Evolutionary conservation across 2,888 invertebrate genomes (phyloP), one percentile per base, ranked within the genome.

Genomic region (Hypsopygia costalis): DNA sequence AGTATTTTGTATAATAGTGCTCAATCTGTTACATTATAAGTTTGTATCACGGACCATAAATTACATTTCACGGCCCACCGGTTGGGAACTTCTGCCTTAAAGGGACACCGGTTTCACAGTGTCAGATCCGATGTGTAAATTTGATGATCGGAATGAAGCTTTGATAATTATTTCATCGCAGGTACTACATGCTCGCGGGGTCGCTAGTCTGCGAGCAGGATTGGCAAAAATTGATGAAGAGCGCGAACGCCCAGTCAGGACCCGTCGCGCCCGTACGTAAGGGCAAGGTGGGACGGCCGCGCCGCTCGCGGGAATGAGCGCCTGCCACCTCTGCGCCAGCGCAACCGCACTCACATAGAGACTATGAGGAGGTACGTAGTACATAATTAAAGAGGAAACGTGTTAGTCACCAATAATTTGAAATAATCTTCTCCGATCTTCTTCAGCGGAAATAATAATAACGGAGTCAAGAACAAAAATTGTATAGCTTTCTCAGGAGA

Each of bases 161-260:
- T n/a, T n/a, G n/a, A n/a, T n/a, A n/a, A n/a, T 2, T 16, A 16
- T 16, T 16, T 4, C 16, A 16, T 21, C 11, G 4, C 74, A 93
- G 93, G 90, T 97, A 96, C 90, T 95, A 96, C 87, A 93, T 97
- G 91, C 90, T 97, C 63, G 94, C 95, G 71, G 97, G 97, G 55
- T 94, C 94, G 72, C 91, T 97, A 73, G 94, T 97, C 53, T 98
- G 98, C 91, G 98, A 98, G 89, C 95, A 97, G 86, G 97, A 98
- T 90, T 97, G 96, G 94, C 95, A 97, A 87, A 97, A 97, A 89
- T 91, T 97, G 74, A 92, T 96, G 82, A 95, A 96, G 87, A 92
- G 90, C 59, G 93, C 93, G 58, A 92, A 91, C 69, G 90, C 91
- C 54, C 86, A 90, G 61, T 72, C 89, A 52, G 89, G 90, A 56